Evolutionary conservation across 2,113 vertebrate genomes (phyloP).

Genomic region (Scomber japonicus): DNA sequence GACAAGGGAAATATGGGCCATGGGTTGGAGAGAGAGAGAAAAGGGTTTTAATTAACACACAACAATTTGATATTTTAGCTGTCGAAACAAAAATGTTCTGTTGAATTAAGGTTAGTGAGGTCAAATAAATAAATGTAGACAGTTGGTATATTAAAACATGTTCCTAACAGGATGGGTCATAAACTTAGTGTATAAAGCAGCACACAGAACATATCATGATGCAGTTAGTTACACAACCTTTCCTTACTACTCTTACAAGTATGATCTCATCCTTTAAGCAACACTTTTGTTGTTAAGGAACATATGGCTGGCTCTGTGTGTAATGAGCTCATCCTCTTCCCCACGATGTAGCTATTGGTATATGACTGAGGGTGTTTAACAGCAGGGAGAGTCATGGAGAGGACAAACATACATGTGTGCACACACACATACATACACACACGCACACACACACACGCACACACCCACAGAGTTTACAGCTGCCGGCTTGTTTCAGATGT

Average conservation of each 20-base stretch:
- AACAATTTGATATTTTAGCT: too few species aligned
- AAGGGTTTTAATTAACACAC: too few species aligned
- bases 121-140: not conserved
- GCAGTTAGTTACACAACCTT: conserved; percentile 19
- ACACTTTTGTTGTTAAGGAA: conserved; percentile 40
- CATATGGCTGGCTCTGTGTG: conserved; percentile 24
- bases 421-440: conserved; percentile 7
- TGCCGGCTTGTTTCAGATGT: conserved; percentile 6
- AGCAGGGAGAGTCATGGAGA: conserved; percentile 70
- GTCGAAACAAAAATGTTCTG: not conserved
- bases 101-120: not conserved
- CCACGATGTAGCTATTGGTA: conserved; percentile 52
- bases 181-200: not conserved
- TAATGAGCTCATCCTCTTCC: conserved; percentile 69
- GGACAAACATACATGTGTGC: conserved; percentile 25
- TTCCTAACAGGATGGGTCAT: not conserved
- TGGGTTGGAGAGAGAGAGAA: not conserved
- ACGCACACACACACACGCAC: conserved; percentile 3
- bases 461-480: not conserved
- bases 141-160: not conserved
- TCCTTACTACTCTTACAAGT: conserved; percentile 31
- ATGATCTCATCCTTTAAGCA: conserved; percentile 74
- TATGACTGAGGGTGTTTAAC: conserved; percentile 60
- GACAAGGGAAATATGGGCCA: conserved; percentile 36
- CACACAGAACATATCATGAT: not conserved